A percentile compares a stretch with the other conserved stretches of the same genome.
phyloP scores from a whole-genome alignment of 2,888 invertebrate species.

The Agrotis segetum region DNA sequence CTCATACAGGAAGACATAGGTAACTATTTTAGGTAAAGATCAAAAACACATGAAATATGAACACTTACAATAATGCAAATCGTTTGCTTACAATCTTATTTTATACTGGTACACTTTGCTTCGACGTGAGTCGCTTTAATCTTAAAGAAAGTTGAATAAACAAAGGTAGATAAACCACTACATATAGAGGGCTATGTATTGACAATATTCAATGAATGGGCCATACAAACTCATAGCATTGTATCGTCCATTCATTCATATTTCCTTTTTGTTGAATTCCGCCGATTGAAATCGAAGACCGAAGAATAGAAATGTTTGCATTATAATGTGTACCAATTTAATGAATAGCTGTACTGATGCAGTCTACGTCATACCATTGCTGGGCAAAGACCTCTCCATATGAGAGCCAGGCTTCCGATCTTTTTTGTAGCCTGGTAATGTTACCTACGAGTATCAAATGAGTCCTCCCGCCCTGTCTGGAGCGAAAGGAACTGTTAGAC shows the following conservation, averaged over 20 bases:
- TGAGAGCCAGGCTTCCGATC: too few relatives aligned
- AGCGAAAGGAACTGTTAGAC: too few relatives aligned
- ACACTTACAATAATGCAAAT: neutral
- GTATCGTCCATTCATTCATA: conserved; percentile 39
- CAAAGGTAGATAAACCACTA: conserved; percentile 29
- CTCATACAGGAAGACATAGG: neutral
- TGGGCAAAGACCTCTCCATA: too few relatives aligned
- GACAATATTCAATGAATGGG: conserved; percentile 56
- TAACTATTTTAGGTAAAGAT: neutral
- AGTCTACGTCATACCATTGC: too few relatives aligned
- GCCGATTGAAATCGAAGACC: conserved; percentile 47
- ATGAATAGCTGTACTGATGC: neutral
- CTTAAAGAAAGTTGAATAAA: conserved; percentile 21
- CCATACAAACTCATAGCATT: conserved; percentile 43
- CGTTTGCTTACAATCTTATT: neutral
- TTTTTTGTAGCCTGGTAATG: too few relatives aligned
- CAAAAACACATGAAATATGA: neutral
- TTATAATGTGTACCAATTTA: neutral
- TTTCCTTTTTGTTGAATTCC: conserved; percentile 54
- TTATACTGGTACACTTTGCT: neutral
- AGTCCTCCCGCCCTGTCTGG: too few relatives aligned
- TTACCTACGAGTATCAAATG: too few relatives aligned
- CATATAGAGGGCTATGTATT: conserved; percentile 37
- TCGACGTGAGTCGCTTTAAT: neutral
- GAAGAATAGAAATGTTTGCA: conserved; percentile 33